Conservation (phyloP, 2,113 vertebrate species). For the Ellobius talpinus region DNA sequence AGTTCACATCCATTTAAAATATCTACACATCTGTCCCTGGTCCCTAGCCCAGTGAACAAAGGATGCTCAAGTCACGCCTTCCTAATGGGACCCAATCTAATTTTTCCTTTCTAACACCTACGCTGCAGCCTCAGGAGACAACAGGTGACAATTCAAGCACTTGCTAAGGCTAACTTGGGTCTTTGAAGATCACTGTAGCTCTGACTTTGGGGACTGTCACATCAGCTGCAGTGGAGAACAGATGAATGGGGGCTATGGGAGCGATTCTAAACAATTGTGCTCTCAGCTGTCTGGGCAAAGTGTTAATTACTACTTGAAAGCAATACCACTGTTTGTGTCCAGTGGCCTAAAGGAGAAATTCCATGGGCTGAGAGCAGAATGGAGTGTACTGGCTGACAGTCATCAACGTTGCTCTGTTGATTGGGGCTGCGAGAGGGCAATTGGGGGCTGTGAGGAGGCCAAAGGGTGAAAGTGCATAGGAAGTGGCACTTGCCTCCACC, state of each 20-base stretch:
- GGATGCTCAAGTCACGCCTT: neutral
- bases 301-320: slow-evolving; percentile 54
- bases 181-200: neutral
- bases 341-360: slow-evolving; percentile 35
- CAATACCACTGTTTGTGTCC: slow-evolving; percentile 4
- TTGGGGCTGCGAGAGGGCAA: neutral
- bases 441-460: neutral
- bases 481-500: slow-evolving; percentile 62
- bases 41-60: neutral
- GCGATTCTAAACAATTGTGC: neutral
- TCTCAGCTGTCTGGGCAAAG: slow-evolving; percentile 52
- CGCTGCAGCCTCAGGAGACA: neutral
- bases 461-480: slow-evolving; percentile 41
- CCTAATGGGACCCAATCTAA: neutral
- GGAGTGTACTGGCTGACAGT: neutral
- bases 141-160: neutral
- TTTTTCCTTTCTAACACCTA: neutral
- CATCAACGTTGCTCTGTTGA: neutral
- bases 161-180: neutral
- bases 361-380: neutral
- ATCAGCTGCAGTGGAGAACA: slow-evolving; percentile 8
- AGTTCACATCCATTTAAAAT: slow-evolving; percentile 33
- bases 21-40: neutral
- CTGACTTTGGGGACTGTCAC: slow-evolving; percentile 1
- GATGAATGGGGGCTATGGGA: neutral